Evolutionary conservation across 1,140 invertebrate genomes (phyloP).

Genomic region (Adoxophyes honmai): DNA sequence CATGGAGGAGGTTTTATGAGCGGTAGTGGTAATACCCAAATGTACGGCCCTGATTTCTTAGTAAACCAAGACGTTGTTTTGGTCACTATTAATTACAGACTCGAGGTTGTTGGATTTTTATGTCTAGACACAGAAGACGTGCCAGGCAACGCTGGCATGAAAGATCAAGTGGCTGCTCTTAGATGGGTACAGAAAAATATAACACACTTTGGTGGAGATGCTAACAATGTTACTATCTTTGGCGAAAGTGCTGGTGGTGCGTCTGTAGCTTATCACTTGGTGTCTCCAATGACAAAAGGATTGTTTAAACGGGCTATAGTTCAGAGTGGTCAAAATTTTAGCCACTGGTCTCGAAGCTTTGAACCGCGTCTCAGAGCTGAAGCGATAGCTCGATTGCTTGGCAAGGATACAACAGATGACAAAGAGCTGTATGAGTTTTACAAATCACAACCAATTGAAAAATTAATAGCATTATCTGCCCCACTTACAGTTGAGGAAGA

Average conservation of each 20-base stretch:
- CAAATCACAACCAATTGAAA: neutral
- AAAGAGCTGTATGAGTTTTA: constrained; percentile 14
- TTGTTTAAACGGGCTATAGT: constrained; percentile 37
- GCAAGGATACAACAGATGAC: neutral
- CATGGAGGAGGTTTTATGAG: constrained; percentile 63
- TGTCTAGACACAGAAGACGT: constrained; percentile 49
- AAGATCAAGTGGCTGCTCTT: constrained; percentile 23
- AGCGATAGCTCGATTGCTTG: neutral
- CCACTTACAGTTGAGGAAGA: neutral
- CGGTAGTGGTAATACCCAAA: constrained; percentile 18
- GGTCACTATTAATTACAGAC: constrained; percentile 82
- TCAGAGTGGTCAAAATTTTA: neutral
- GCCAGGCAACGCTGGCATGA: constrained; percentile 29
- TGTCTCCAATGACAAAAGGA: constrained; percentile 78
- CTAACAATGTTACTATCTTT: constrained; percentile 83
- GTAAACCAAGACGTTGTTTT: constrained; percentile 79
- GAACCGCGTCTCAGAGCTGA: constrained; percentile 6
- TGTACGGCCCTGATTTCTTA: constrained; percentile 78
- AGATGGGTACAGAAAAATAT: constrained; percentile 18
- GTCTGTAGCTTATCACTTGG: constrained; percentile 72
- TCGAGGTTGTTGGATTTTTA: constrained; percentile 76
- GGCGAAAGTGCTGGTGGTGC: constrained; percentile 81
- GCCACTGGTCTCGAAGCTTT: neutral
- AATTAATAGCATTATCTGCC: too few relatives aligned
- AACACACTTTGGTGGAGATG: constrained; percentile 82